A percentile compares a stretch with the other conserved stretches of the same genome.
Evolutionary conservation across 2,888 invertebrate species (phyloP).

Genomic region (Leptopilina myrica): DNA sequence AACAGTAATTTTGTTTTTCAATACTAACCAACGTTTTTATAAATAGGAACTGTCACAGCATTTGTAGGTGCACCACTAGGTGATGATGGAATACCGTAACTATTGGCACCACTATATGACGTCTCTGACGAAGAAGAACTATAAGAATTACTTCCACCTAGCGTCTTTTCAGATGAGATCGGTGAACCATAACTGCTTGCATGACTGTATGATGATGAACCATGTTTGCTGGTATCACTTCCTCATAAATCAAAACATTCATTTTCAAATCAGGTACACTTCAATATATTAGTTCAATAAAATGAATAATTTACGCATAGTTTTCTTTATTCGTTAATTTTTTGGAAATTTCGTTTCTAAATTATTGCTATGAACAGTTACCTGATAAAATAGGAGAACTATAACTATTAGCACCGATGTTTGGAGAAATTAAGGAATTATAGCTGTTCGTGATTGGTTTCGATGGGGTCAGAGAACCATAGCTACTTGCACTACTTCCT

Average conservation of each 20-base stretch:
- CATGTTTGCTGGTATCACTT: background rate
- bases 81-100: background rate
- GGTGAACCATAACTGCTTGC: background rate
- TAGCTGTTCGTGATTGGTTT: background rate
- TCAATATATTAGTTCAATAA: too few species aligned
- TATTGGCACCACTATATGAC: background rate
- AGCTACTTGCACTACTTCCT: background rate
- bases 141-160: background rate
- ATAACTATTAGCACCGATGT: background rate
- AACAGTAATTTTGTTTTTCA: background rate
- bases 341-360: too few species aligned
- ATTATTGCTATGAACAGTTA: background rate
- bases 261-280: background rate
- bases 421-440: background rate
- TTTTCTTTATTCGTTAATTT: too few species aligned
- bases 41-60: slow-evolving; percentile 82
- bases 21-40: slow-evolving; percentile 80
- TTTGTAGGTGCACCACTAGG: slow-evolving; percentile 78
- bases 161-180: background rate
- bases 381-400: background rate
- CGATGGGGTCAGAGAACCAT: background rate
- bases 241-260: background rate
- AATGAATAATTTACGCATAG: too few species aligned
- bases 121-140: background rate
- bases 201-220: background rate